Evolutionary conservation across 2,113 vertebrate species (phyloP), one percentile per base, ranked within the genome.

Genomic region (Ciconia stormi): DNA sequence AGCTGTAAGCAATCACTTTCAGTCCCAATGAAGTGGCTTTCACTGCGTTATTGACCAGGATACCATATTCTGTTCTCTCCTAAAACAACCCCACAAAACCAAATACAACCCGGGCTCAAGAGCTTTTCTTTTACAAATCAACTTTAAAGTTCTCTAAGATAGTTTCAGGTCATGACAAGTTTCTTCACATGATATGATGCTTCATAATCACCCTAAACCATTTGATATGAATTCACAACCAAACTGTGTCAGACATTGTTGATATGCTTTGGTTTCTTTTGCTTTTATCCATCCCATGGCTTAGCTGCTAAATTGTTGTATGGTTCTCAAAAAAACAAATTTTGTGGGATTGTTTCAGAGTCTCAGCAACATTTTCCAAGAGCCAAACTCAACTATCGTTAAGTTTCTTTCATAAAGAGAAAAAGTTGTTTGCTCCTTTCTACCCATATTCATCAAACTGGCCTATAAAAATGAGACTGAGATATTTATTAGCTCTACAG

Each of bases 21-120:
- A 58, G 0, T 42, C 22, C 15, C 19, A 58, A 7, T 25, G 67
- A 53, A 18, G 46, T 27, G 16, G 27, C 23, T 78, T 85, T 83
- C 15, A 25, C 34, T 27, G 25, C 0, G 1, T 42, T 80, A 8
- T 1, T 58, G n/a, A 18, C 21, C 5, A 12, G 17, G 10, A 32
- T 70, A 34, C 20, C 7, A 2, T 13, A 26, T 22, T 66, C 29
- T 72, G 7, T 63, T 88, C 70, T 50, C 82, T 42, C 46, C 36
- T 80, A 21, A 65, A 73, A 80, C 29, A 59, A 3, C 26, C 19
- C 85, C 46, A 25, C 16, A 38, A 38, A 72, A 38, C 42, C 30
- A 82, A 74, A 59, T 18, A 6, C 6, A 38, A 27, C 21, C 18
- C 0, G 2, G 36, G 25, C 50, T 62, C 32, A 25, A 70, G 53